phyloP scores from a whole-genome alignment of 2,797 vertebrate species.

The Peromyscus melanophrys region DNA sequence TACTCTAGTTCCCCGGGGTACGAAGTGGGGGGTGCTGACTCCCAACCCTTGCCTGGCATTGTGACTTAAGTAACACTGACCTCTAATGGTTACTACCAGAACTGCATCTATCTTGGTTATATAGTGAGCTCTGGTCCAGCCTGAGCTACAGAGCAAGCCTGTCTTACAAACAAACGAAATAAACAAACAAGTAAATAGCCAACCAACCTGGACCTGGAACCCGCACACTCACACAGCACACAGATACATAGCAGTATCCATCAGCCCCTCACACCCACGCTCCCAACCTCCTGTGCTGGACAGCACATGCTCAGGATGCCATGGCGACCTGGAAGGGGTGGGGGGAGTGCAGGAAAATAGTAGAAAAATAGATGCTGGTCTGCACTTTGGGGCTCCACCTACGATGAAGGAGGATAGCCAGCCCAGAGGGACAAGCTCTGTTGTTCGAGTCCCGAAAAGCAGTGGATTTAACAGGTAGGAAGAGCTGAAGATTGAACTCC shows the following conservation, averaged over 20 bases:
- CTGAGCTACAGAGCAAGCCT: neutral
- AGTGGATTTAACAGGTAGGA: neutral
- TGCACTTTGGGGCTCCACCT: neutral
- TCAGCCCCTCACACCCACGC: neutral
- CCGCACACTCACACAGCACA: neutral
- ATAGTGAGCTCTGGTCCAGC: neutral
- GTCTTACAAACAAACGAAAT: too few relatives aligned
- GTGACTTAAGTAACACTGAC: constrained; percentile 74
- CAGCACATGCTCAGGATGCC: neutral
- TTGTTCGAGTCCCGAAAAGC: neutral
- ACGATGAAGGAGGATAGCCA: neutral
- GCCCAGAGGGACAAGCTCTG: neutral
- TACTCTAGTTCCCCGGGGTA: neutral
- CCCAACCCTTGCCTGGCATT: neutral
- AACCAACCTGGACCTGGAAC: neutral
- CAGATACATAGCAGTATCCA: neutral
- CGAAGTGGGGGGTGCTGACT: neutral
- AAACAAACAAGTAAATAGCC: neutral
- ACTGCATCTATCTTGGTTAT: constrained; percentile 70
- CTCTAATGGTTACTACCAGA: neutral
- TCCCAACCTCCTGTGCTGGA: neutral
- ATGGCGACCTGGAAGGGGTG: neutral
- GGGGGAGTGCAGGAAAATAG: constrained; percentile 10
- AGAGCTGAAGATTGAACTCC: neutral
- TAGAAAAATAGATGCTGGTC: neutral